Conservation (phyloP, 2,113 vertebrate species). For the Xenus cinereus region DNA sequence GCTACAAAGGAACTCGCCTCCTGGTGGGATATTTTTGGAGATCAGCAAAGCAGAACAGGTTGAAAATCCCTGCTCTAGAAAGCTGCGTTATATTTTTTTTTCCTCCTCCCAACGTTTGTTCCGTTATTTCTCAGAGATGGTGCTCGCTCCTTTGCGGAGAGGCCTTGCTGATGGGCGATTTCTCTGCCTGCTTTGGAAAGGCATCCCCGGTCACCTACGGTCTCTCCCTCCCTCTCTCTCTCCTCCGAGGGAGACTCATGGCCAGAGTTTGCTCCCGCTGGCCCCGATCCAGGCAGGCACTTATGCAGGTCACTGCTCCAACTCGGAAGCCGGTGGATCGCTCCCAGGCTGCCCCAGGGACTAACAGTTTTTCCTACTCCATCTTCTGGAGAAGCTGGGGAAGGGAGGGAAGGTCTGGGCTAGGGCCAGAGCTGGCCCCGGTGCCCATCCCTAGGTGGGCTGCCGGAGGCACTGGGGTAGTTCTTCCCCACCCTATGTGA, state of each 20-base stretch:
- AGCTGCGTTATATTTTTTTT: not conserved
- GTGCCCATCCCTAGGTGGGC: not conserved
- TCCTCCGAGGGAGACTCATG: not conserved
- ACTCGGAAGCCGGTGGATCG: not conserved
- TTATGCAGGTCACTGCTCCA: conserved; percentile 17
- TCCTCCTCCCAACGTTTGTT: not conserved
- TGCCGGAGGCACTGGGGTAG: not conserved
- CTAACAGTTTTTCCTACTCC: conserved; percentile 4
- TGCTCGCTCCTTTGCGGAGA: not conserved
- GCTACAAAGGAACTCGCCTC: not conserved
- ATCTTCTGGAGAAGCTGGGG: not conserved
- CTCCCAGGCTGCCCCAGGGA: not conserved
- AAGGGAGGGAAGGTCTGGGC: not conserved
- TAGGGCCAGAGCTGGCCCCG: not conserved
- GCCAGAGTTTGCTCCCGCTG: conserved; percentile 11
- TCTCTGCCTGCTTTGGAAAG: conserved; percentile 23
- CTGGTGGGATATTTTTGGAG: not conserved
- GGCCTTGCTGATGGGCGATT: not conserved
- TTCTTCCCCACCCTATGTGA: not conserved
- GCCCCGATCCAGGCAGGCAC: conserved; percentile 32
- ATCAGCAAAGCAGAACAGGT: conserved; percentile 1
- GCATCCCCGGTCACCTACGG: not conserved
- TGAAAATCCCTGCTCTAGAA: conserved; percentile 14
- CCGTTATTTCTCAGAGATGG: not conserved
- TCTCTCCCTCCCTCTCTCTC: not conserved